Conservation (phyloP, 2,113 vertebrate genomes). For the Phrynosoma platyrhinos region DNA sequence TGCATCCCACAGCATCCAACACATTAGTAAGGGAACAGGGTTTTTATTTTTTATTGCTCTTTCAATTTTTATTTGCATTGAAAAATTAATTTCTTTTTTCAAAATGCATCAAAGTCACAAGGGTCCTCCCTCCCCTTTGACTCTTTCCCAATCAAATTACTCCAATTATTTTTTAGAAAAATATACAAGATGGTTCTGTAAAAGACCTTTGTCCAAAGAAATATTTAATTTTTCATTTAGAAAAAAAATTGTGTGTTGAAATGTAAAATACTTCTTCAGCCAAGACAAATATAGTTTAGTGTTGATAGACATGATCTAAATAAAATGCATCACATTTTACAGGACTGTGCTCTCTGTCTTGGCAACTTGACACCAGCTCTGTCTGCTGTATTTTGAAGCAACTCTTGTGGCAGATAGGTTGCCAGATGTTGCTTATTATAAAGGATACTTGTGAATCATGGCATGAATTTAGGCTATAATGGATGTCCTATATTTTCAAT, state of each 20-base stretch:
- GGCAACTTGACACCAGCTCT: background rate
- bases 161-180: too few species aligned
- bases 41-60: background rate
- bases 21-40: background rate
- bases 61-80: background rate
- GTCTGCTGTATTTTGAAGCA: background rate
- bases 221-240: background rate
- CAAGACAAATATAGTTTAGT: background rate
- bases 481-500: too few species aligned
- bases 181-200: background rate
- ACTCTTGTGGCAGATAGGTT: background rate
- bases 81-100: background rate
- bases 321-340: background rate
- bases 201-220: background rate
- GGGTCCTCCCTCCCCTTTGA: background rate
- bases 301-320: background rate
- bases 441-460: background rate
- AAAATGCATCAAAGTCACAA: conserved; percentile 3
- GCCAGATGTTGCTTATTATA: background rate
- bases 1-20: background rate
- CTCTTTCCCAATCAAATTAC: background rate
- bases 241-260: background rate
- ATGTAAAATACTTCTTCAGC: background rate
- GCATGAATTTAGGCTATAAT: background rate
- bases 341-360: too few species aligned